Percentiles rank a stretch among this genome's conserved stretches.
These are phyloP conservation scores for Trachurus trachurus DNA, from an alignment of 2,797 vertebrate genomes.

Conservation along the genomic window DNA sequence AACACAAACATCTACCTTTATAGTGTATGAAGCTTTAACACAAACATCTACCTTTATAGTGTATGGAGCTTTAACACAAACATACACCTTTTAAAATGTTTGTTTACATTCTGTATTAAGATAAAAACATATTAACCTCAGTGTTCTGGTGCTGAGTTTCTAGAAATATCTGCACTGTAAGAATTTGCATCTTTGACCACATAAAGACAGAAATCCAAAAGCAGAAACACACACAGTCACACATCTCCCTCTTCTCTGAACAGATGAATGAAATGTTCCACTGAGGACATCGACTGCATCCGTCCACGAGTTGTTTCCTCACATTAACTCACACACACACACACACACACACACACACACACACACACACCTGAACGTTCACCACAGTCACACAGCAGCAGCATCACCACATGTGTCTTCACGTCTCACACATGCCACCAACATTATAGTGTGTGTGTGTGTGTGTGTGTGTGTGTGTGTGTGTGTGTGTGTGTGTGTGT, in stretches of 20 bases:
- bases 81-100: not conserved
- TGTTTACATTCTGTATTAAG: not conserved
- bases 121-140: not conserved
- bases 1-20: too few species aligned
- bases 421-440: not conserved
- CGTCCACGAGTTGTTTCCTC: not conserved
- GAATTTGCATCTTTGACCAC: not conserved
- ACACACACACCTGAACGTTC: not conserved
- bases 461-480: slow-evolving; percentile 18
- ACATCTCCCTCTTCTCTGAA: not conserved
- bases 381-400: not conserved
- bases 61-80: too few species aligned
- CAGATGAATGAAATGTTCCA: not conserved
- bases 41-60: too few species aligned
- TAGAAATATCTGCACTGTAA: not conserved
- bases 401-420: slow-evolving; percentile 1
- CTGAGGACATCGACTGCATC: not conserved
- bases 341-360: slow-evolving; percentile 1
- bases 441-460: not conserved
- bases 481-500: slow-evolving; percentile 20
- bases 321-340: not conserved
- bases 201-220: not conserved
- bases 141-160: not conserved
- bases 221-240: not conserved
- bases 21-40: too few species aligned